Percentiles rank a stretch among this genome's conserved stretches.
phyloP scores from a whole-genome alignment of 2,888 invertebrate species.

The Eulithis prunata region DNA sequence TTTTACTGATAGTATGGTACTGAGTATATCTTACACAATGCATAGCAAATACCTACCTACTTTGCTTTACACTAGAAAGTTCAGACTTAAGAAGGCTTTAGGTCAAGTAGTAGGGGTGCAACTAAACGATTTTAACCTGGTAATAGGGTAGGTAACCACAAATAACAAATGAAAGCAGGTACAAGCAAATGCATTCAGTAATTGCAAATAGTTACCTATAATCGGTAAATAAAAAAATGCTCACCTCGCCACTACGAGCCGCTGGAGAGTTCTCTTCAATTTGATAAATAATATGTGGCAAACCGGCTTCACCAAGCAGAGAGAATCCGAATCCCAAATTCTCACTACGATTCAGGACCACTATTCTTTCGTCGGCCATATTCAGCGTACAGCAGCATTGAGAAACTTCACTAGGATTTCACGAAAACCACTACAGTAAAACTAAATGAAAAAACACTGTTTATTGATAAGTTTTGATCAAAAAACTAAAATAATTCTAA shows the following conservation, averaged over 20 bases:
- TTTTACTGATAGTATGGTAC: too few relatives aligned
- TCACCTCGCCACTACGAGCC: slow-evolving; percentile 94
- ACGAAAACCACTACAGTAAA: slow-evolving; percentile 64
- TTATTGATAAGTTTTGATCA: slow-evolving; percentile 56
- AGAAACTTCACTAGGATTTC: slow-evolving; percentile 72
- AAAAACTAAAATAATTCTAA: slow-evolving; percentile 68
- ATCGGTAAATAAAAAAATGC: slow-evolving; percentile 46
- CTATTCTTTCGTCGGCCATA: slow-evolving; percentile 96
- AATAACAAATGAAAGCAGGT: slow-evolving; percentile 43
- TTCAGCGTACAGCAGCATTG: slow-evolving; percentile 82
- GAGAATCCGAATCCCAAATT: slow-evolving; percentile 96
- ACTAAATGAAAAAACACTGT: slow-evolving; percentile 57
- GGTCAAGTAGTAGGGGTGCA: too few relatives aligned
- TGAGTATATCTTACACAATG: too few relatives aligned
- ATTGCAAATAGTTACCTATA: not conserved
- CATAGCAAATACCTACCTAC: too few relatives aligned
- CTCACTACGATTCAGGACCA: slow-evolving; percentile 94
- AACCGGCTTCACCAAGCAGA: slow-evolving; percentile 94
- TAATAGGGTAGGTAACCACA: slow-evolving; percentile 3
- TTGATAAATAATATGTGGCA: slow-evolving; percentile 97
- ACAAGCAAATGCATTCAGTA: slow-evolving; percentile 38
- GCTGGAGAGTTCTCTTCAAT: slow-evolving; percentile 97
- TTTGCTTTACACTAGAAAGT: too few relatives aligned
- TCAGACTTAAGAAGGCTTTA: not conserved
- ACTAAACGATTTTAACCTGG: too few relatives aligned